Conservation (phyloP, 2,113 vertebrate genomes). For the Cochlearius cochlearius region DNA sequence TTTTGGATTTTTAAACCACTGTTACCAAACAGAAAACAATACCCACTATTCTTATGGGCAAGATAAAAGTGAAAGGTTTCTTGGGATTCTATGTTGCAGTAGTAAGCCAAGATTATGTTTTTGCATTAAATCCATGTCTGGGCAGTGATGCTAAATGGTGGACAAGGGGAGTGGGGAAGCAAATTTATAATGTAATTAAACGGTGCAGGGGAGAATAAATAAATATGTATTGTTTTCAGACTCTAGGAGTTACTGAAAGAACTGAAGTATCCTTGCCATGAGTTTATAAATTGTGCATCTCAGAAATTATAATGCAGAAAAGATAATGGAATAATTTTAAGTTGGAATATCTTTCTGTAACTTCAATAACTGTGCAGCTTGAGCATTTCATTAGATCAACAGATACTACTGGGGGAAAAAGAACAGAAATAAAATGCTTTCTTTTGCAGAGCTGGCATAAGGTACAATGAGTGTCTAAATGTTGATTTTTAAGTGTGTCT, state of each 20-base stretch:
- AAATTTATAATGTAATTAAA: neutral
- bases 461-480: neutral
- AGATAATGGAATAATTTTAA: neutral
- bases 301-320: neutral
- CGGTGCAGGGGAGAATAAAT: neutral
- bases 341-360: neutral
- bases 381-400: neutral
- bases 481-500: neutral
- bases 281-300: neutral
- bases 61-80: neutral
- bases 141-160: neutral
- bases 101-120: neutral
- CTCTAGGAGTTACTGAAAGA: neutral
- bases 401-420: neutral
- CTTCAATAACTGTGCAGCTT: neutral
- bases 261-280: neutral
- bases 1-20: rapidly evolving
- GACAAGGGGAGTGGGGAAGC: neutral
- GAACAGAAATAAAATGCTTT: neutral
- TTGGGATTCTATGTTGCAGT: neutral
- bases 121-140: neutral
- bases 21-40: neutral
- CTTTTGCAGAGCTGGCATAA: neutral
- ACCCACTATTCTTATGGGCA: rapidly evolving
- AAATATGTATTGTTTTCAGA: neutral